These are phyloP conservation scores for Neogale vison DNA, from an alignment of 2,113 vertebrate genomes.

Conservation along the genomic window DNA sequence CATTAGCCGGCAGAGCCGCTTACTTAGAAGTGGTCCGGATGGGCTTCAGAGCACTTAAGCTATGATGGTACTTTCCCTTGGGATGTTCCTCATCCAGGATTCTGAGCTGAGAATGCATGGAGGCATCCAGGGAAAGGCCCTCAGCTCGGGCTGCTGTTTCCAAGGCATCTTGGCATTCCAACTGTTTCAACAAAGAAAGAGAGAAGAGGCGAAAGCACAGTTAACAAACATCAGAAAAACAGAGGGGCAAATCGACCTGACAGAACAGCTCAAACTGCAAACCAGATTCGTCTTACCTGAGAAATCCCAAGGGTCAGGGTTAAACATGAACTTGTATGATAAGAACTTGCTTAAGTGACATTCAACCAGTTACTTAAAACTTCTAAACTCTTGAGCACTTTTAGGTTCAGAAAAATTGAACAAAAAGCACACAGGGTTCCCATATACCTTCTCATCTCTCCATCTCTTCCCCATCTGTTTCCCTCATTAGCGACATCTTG, in stretches of 20 bases:
- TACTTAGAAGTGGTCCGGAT: slow-evolving; percentile 93
- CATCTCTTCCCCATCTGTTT: background rate
- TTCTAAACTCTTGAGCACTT: background rate
- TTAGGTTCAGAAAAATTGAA: slow-evolving; percentile 26
- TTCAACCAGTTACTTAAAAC: background rate
- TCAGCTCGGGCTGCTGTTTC: slow-evolving; percentile 92
- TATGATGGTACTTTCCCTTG: slow-evolving; percentile 90
- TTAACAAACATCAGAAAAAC: background rate
- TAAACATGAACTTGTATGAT: background rate
- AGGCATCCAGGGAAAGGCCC: slow-evolving; percentile 89
- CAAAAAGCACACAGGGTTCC: background rate
- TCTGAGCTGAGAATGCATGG: slow-evolving; percentile 85
- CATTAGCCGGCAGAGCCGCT: slow-evolving; percentile 63
- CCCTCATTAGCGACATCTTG: background rate
- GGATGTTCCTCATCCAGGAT: slow-evolving; percentile 87
- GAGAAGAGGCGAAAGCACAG: background rate
- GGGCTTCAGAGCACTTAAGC: slow-evolving; percentile 88
- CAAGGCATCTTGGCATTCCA: slow-evolving; percentile 90
- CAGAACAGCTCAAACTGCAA: background rate
- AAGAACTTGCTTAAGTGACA: background rate
- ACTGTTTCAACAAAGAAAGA: slow-evolving; percentile 71
- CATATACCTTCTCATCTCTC: background rate
- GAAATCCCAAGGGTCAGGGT: background rate
- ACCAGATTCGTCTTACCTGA: background rate
- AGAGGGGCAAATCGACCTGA: background rate